phyloP scores from a whole-genome alignment of 1,140 invertebrate species.

The Drosophila arizonae region DNA sequence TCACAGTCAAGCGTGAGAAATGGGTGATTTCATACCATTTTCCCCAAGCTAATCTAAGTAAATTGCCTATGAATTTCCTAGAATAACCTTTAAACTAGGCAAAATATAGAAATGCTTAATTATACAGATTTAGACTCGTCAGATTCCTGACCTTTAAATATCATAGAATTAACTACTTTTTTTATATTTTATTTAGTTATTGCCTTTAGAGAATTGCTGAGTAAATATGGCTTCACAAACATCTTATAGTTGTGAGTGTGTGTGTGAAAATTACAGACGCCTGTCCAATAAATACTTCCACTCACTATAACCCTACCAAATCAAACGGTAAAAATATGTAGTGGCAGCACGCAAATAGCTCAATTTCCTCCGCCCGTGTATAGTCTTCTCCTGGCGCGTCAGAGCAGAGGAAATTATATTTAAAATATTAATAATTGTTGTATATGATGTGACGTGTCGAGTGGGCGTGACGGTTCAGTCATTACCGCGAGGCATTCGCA shows the following conservation, averaged over 20 bases:
- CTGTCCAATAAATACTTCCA: not conserved
- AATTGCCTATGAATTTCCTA: no score
- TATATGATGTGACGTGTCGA: constrained; percentile 20
- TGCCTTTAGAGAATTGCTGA: no score
- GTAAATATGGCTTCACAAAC: constrained; percentile 18
- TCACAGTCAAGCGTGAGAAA: not conserved
- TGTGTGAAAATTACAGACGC: not conserved
- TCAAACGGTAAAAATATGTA: constrained; percentile 43
- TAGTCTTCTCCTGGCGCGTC: not conserved
- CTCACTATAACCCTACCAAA: not conserved
- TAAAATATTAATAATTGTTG: not conserved
- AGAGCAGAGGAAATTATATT: no score
- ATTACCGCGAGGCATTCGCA: constrained; percentile 36
- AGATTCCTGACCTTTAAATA: no score
- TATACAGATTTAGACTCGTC: no score
- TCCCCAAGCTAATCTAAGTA: no score
- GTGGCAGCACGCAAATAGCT: constrained; percentile 38
- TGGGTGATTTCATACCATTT: not conserved
- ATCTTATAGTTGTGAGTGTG: not conserved
- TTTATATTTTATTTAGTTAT: no score
- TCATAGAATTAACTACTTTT: no score
- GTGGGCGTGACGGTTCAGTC: constrained; percentile 34
- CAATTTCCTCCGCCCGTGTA: not conserved
- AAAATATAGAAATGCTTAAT: not conserved
- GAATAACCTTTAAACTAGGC: no score